Percentiles rank a stretch among this genome's conserved stretches.
Conservation (phyloP, 92 coral and sea anemone genomes). For the Phenganax marumi region DNA sequence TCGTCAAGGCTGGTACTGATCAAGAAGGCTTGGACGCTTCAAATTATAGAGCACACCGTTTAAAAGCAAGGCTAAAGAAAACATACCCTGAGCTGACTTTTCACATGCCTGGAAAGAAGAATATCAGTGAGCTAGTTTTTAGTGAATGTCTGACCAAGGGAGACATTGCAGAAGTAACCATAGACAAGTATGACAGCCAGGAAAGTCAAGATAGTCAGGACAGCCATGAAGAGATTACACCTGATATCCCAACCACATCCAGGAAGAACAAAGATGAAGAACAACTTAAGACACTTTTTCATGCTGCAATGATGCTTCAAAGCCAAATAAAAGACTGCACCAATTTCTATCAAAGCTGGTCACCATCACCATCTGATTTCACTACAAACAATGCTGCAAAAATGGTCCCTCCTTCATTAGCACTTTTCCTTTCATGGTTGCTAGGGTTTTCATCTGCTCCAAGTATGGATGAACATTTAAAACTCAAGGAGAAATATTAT, state of each 20-base stretch:
- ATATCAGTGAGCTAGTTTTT: slow-evolving; percentile 13
- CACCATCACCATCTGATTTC: slow-evolving; percentile 11
- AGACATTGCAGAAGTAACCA: not conserved
- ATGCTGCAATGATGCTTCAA: slow-evolving; percentile 22
- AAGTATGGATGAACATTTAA: slow-evolving; percentile 3
- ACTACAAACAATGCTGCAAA: not conserved
- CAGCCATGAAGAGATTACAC: not conserved
- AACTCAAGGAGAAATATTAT: slow-evolving; percentile 9
- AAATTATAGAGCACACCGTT: slow-evolving; percentile 8
- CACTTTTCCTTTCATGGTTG: slow-evolving; percentile 22
- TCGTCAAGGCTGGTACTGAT: not conserved
- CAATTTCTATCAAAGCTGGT: slow-evolving; percentile 19
- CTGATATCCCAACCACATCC: not conserved
- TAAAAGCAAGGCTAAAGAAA: not conserved
- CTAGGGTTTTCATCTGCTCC: slow-evolving; percentile 21
- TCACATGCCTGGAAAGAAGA: not conserved
- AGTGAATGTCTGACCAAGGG: slow-evolving; percentile 1
- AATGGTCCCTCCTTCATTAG: slow-evolving; percentile 15
- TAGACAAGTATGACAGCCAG: not conserved
- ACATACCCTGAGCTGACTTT: too few species aligned
- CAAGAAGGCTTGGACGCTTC: slow-evolving; percentile 7
- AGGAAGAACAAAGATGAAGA: not conserved
- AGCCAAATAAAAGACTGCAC: slow-evolving; percentile 4
- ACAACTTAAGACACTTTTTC: not conserved
- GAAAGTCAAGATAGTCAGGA: not conserved